Evolutionary conservation across 1,140 invertebrate genomes (phyloP), one percentile per base, ranked within the genome.

Genomic region (Amyelois transitella): DNA sequence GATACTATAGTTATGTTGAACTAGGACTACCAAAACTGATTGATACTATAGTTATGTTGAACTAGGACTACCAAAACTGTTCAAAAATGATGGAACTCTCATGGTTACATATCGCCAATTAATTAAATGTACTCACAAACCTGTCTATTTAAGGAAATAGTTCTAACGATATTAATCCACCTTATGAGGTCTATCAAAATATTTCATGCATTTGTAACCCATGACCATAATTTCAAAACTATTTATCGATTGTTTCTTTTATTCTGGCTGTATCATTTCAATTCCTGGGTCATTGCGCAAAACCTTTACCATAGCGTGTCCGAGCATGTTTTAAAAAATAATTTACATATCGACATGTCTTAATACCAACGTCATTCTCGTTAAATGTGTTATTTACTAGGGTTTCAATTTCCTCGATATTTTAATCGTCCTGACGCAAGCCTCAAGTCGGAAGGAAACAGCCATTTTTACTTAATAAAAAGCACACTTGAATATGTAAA

Each of bases 371-470:
- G 28, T 32, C 28, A 32, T 32, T 6, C 28, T 32, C 28, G 28
- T 32, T 32, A 32, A 32, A 32, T 32, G 10, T 32, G 4, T 32
- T 32, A 32, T 32, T 32, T 32, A 32, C 28, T 32, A 6, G 28
- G 7, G 12, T 6, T 32, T 1, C 14, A 47, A 54, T 70, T 62
- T 66, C 56, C 57, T 62, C 48, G 56, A 59, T 44, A 59, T 60
- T 57, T 54, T 61, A 61, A 62, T 54, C 20, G 43, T 43, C 55
- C 51, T 59, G 45, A 28, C 32, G 59, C 60, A 64, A 59, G 61
- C n/a, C 66, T 43, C 43, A 70, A 59, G 66, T 70, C 68, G 76
- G 66, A 75, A 76, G 73, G 66, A 76, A 74, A 51, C 49, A 60
- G 54, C 62, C 58, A 72, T 62, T 62, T 69, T 58, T 63, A 72